phyloP scores from a whole-genome alignment of 2,888 invertebrate genomes.

The Trimorus sp. region DNA sequence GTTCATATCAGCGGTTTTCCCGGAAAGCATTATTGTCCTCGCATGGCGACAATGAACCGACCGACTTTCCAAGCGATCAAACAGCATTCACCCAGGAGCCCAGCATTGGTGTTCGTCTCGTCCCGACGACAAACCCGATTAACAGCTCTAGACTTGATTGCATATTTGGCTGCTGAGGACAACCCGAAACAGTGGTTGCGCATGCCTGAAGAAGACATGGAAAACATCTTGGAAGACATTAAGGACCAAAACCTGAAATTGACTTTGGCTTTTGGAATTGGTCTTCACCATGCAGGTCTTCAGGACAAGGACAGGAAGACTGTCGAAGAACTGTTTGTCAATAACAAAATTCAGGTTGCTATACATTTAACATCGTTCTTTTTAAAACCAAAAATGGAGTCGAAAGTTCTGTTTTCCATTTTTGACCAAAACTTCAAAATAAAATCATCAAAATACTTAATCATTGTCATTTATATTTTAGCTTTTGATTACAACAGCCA shows the following conservation, averaged over 20 bases:
- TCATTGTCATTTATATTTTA: constrained; percentile 73
- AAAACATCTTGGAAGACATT: constrained; percentile 86
- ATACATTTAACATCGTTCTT: neutral
- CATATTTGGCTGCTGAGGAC: constrained; percentile 93
- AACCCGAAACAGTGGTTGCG: constrained; percentile 98
- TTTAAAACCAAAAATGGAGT: too few relatives aligned
- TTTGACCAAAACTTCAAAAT: too few relatives aligned
- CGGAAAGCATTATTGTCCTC: constrained; percentile 99
- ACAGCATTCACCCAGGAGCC: constrained; percentile 95
- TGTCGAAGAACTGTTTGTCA: constrained; percentile 96
- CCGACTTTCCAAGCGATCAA: constrained; percentile 98
- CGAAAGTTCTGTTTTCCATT: too few relatives aligned
- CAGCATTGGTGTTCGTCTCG: constrained; percentile 96
- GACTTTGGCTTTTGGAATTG: constrained; percentile 98
- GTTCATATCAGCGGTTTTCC: constrained; percentile 97
- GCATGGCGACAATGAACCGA: constrained; percentile 99
- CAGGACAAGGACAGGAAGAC: constrained; percentile 95
- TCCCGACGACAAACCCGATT: constrained; percentile 97
- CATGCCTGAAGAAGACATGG: constrained; percentile 93
- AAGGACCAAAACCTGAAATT: constrained; percentile 95
- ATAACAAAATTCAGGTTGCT: constrained; percentile 95
- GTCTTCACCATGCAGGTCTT: constrained; percentile 98
- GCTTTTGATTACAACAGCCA: constrained; percentile 97
- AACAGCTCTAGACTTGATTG: constrained; percentile 97
- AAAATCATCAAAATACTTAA: too few relatives aligned